Evolutionary conservation across 1,140 invertebrate genomes (phyloP), one percentile per base, ranked within the genome.

Genomic region (Sitophilus oryzae): DNA sequence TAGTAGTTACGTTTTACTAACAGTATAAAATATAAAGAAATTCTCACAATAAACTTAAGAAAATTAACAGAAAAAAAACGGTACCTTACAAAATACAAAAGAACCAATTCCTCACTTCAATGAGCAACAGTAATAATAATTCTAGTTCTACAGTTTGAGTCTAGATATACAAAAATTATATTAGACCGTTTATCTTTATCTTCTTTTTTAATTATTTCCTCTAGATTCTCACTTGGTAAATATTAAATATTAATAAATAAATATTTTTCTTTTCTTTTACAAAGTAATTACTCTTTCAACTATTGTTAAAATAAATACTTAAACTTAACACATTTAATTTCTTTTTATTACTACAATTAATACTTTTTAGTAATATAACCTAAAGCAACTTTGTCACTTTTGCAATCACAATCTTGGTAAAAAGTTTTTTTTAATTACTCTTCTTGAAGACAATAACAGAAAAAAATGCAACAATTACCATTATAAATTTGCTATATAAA

Each of bases 151-250:
- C 15, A 18, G n/a, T 41, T 23, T 47, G 43, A 40, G 21, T 41
- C 45, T 55, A 60, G 57, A 59, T 47, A 48, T 38, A 50, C 47
- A 50, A 61, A 64, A 64, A 62, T 59, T 60, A 61, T 55, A 60
- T 63, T 63, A 65, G 59, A 65, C 61, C 61, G 62, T 25, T 56
- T 62, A 42, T 23, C n/a, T 5, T 40, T 14, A 6, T 11, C 5
- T 30, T 30, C 11, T 30, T 30, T 30, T 30, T 5, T 40, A 8
- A n/a, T n/a, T n/a, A n/a, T n/a, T n/a, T n/a, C n/a, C n/a, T 48
- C 49, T 56, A 62, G 55, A 52, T 54, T 64, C 58, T 64, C 60
- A 62, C 62, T 60, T 60, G 57, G 50, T 54, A 47, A 49, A 54
- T 40, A 52, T 58, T 49, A 66, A 57, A 61, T 61, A 63, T 66